Percentiles rank a stretch among this genome's conserved stretches.
Evolutionary conservation across 1,140 invertebrate species (phyloP).

Genomic region (Drosophila erecta): DNA sequence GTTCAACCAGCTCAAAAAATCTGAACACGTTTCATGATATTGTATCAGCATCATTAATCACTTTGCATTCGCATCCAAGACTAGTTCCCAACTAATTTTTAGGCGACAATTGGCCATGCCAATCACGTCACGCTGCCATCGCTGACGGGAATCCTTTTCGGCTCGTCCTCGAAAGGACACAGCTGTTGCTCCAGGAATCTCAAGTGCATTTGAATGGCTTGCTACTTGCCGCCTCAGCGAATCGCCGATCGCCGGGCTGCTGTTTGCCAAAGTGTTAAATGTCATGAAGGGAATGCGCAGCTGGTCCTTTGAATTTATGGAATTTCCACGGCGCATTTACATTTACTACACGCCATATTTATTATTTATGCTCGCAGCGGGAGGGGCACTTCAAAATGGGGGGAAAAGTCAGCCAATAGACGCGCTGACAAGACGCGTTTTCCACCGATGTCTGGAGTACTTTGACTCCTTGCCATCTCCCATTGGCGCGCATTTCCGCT

Average conservation of each 20-base stretch:
- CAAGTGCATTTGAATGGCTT: slow-evolving; percentile 79
- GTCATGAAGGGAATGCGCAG: slow-evolving; percentile 68
- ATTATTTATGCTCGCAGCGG: slow-evolving; percentile 62
- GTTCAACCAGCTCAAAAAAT: neutral
- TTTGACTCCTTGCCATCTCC: neutral
- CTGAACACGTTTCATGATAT: neutral
- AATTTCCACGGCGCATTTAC: slow-evolving; percentile 72
- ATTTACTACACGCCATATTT: slow-evolving; percentile 77
- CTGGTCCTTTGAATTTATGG: slow-evolving; percentile 72
- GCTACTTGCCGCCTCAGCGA: slow-evolving; percentile 31
- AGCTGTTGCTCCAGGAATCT: slow-evolving; percentile 79
- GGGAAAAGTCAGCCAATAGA: slow-evolving; percentile 38
- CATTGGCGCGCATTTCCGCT: slow-evolving; percentile 47
- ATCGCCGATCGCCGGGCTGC: slow-evolving; percentile 24
- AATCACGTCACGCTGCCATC: slow-evolving; percentile 38
- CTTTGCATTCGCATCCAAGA: neutral
- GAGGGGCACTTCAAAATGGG: neutral
- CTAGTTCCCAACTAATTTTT: slow-evolving; percentile 12
- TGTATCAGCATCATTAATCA: slow-evolving; percentile 25
- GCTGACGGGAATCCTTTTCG: slow-evolving; percentile 20
- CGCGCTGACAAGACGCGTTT: slow-evolving; percentile 63
- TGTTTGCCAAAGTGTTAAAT: slow-evolving; percentile 83
- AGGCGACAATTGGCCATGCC: slow-evolving; percentile 2
- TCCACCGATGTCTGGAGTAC: slow-evolving; percentile 27
- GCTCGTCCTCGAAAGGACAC: slow-evolving; percentile 38